These are phyloP conservation scores for Galleria mellonella DNA, from an alignment of 1,140 invertebrate genomes.

Conservation along the genomic window DNA sequence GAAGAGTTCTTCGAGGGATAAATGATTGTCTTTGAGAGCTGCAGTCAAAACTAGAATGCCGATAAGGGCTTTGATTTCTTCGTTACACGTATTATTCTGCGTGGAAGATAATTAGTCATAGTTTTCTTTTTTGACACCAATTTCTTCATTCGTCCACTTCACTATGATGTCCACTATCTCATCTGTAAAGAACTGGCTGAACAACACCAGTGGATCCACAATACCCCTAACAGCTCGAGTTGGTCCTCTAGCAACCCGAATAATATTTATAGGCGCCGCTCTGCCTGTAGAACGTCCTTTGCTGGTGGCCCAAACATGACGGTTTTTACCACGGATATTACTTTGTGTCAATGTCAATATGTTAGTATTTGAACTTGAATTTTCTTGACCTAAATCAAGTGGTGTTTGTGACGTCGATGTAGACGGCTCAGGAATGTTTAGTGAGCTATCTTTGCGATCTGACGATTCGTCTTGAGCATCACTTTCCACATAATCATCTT, in stretches of 20 bases:
- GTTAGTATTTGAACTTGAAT: too few relatives aligned
- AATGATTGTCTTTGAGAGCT: too few relatives aligned
- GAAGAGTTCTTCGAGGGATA: too few relatives aligned
- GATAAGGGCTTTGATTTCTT: neutral
- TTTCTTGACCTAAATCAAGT: too few relatives aligned
- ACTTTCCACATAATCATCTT: neutral
- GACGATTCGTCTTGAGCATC: neutral
- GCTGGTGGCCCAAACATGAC: constrained; percentile 14
- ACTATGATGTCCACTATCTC: too few relatives aligned
- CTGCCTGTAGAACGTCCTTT: constrained; percentile 9
- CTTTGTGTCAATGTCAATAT: neutral
- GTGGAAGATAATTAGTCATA: too few relatives aligned
- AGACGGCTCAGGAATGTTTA: neutral
- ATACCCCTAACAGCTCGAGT: constrained; percentile 14
- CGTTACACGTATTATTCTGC: too few relatives aligned
- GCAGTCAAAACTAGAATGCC: too few relatives aligned
- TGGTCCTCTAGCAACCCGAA: constrained; percentile 15
- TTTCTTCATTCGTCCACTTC: too few relatives aligned
- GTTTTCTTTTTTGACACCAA: too few relatives aligned
- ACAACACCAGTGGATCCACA: constrained; percentile 9
- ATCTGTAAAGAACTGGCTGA: too few relatives aligned
- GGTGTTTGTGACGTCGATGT: neutral
- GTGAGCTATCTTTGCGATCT: neutral
- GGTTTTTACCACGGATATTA: constrained; percentile 8
- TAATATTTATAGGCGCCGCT: constrained; percentile 18